Percentiles rank a stretch among this genome's conserved stretches.
phyloP scores from a whole-genome alignment of 2,113 vertebrate genomes.

The Leucopsar rothschildi region DNA sequence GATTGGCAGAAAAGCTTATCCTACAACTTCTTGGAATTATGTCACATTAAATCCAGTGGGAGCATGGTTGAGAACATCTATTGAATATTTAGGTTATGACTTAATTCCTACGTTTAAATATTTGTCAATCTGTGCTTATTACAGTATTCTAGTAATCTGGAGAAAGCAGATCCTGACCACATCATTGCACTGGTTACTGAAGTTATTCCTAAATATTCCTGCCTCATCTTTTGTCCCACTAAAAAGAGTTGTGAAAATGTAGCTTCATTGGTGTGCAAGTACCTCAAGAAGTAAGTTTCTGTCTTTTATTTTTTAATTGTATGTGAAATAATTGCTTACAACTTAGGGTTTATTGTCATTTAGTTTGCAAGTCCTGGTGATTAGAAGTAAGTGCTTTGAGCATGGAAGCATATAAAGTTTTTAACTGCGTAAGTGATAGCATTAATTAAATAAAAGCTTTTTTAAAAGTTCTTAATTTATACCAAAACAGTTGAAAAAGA shows the following conservation, averaged over 20 bases:
- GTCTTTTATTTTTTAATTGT: not conserved
- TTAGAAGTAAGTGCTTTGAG: not conserved
- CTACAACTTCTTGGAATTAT: not conserved
- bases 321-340: not conserved
- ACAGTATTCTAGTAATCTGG: slow-evolving; percentile 84
- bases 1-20: not conserved
- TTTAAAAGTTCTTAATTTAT: not conserved
- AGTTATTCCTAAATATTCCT: slow-evolving; percentile 91
- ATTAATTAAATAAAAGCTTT: not conserved
- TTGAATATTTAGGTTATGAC: not conserved
- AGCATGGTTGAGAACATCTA: not conserved
- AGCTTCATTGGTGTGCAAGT: slow-evolving; percentile 91
- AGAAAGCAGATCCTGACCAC: slow-evolving; percentile 91
- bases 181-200: slow-evolving; percentile 92
- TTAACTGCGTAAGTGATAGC: not conserved
- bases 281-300: slow-evolving; percentile 84
- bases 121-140: not conserved
- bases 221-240: slow-evolving; percentile 93
- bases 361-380: not conserved
- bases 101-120: not conserved
- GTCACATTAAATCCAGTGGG: not conserved
- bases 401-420: not conserved
- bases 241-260: slow-evolving; percentile 99
- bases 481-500: not conserved
- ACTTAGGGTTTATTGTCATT: not conserved